phyloP scores from a whole-genome alignment of 2,888 invertebrate species.

The Nasonia oneida region DNA sequence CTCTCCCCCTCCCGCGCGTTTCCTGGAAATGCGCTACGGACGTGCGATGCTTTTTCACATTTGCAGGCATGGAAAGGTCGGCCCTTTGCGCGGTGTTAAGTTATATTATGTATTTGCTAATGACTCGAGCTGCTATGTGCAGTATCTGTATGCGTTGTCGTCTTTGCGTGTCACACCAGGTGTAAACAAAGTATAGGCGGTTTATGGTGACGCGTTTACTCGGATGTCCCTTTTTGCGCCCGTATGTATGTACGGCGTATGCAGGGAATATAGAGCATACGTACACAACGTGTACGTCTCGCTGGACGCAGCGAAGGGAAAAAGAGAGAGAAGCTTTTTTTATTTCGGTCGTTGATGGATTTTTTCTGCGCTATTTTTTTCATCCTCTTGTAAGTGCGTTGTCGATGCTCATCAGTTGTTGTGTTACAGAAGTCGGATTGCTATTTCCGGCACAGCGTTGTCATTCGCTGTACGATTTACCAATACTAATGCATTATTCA shows the following conservation, averaged over 20 bases:
- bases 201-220: background rate
- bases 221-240: slow-evolving; percentile 18
- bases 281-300: background rate
- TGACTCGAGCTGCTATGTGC: background rate
- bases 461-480: background rate
- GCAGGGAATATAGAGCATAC: background rate
- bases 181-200: slow-evolving; percentile 27
- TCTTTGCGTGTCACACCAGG: background rate
- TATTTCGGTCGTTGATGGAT: background rate
- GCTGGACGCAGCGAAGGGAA: too few species aligned
- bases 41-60: too few species aligned
- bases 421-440: background rate
- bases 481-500: too few species aligned
- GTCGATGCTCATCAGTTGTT: background rate
- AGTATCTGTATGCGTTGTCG: background rate
- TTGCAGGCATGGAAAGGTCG: too few species aligned
- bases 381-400: too few species aligned
- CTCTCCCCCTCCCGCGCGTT: background rate
- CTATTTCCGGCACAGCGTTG: background rate
- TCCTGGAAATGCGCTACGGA: background rate
- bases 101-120: background rate
- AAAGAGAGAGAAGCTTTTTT: background rate
- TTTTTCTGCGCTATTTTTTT: background rate
- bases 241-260: background rate
- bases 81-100: too few species aligned